Evolutionary conservation across 2,888 invertebrate genomes (phyloP).

Genomic region (Allacma fusca): DNA sequence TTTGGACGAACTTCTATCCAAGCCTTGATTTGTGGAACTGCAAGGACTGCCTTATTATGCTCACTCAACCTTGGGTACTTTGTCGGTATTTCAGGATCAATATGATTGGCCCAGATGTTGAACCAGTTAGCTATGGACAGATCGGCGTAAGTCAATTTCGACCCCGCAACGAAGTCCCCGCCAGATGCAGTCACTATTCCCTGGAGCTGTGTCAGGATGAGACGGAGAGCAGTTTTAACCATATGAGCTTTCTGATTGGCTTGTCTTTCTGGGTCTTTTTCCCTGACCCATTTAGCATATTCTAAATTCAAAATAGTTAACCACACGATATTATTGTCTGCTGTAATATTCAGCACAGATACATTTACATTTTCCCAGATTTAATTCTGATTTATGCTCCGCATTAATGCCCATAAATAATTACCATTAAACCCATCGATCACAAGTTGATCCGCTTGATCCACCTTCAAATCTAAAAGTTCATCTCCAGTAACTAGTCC

Average conservation of each 20-base stretch:
- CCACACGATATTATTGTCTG: too few relatives aligned
- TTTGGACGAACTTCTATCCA: conserved; percentile 70
- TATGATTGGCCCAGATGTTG: conserved; percentile 69
- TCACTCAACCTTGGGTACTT: conserved; percentile 68
- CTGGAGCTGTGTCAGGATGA: not conserved
- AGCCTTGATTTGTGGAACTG: conserved; percentile 68
- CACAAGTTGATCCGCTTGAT: conserved; percentile 67
- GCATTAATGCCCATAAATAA: too few relatives aligned
- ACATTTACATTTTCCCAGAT: too few relatives aligned
- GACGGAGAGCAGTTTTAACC: not conserved
- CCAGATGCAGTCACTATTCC: not conserved
- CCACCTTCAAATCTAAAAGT: conserved; percentile 69
- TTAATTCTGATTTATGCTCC: too few relatives aligned
- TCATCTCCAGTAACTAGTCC: conserved; percentile 69
- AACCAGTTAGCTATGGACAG: conserved; percentile 70
- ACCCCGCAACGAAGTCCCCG: conserved; percentile 67
- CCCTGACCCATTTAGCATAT: not conserved
- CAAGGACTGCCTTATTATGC: conserved; percentile 68
- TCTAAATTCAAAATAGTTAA: too few relatives aligned
- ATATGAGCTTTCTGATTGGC: not conserved
- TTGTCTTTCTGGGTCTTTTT: conserved; percentile 22
- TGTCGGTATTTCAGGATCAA: conserved; percentile 68
- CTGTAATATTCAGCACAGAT: too few relatives aligned
- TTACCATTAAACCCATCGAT: not conserved
- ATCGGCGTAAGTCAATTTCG: conserved; percentile 72